Evolutionary conservation across 2,113 vertebrate genomes (phyloP).

Genomic region (Siphamia tubifer): DNA sequence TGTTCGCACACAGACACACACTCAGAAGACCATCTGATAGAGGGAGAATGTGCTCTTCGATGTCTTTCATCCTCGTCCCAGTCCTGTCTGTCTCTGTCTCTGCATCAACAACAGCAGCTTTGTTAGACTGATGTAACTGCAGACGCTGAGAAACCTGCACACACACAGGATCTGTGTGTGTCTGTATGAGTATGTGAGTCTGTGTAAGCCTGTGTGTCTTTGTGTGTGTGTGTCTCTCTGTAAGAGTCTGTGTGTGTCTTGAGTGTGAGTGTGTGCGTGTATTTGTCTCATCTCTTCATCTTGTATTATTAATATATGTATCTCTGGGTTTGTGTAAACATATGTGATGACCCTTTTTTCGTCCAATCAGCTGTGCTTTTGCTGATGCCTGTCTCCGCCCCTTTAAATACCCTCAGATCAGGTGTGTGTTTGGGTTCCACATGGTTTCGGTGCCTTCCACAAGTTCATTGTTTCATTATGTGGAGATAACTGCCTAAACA

Average conservation of each 20-base stretch:
- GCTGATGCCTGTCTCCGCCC: too few species aligned
- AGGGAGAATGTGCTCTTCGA: conserved; percentile 33
- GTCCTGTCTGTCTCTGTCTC: neutral
- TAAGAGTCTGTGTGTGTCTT: too few species aligned
- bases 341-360: too few species aligned
- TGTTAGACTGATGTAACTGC: conserved; percentile 62
- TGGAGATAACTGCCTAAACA: too few species aligned
- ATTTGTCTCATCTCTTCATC: too few species aligned
- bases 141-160: conserved; percentile 64
- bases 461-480: too few species aligned
- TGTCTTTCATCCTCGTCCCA: conserved; percentile 45
- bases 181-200: conserved; percentile 12
- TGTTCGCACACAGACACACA: neutral
- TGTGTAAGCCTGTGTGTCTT: neutral
- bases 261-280: neutral
- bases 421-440: too few species aligned
- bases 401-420: too few species aligned
- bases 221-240: neutral
- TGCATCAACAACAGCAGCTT: conserved; percentile 52
- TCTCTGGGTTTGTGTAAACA: too few species aligned
- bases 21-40: conserved; percentile 30
- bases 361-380: too few species aligned
- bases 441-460: too few species aligned
- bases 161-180: conserved; percentile 5
- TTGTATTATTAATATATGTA: too few species aligned